A percentile compares a stretch with the other conserved stretches of the same genome.
Conservation (phyloP, 2,113 vertebrate genomes). For the Merops nubicus region DNA sequence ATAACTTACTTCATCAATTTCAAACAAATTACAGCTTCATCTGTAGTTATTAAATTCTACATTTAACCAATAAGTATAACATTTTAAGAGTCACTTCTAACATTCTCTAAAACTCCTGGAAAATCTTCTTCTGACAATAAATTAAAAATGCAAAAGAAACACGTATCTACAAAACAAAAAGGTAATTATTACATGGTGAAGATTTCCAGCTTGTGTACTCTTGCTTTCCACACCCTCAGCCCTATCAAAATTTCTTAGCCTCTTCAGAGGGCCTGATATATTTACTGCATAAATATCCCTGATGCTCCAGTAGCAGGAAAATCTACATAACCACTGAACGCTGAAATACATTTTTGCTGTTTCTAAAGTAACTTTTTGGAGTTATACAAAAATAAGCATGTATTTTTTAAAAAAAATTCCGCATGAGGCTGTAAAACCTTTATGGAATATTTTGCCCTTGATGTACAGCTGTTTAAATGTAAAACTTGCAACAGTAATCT, state of each 20-base stretch:
- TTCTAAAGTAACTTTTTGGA: background rate
- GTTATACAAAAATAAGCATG: background rate
- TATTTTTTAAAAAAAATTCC: background rate
- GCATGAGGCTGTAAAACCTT: background rate
- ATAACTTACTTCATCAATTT: background rate
- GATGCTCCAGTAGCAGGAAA: background rate
- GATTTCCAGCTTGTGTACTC: background rate
- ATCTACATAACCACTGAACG: background rate
- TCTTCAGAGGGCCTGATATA: background rate
- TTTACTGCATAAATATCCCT: background rate
- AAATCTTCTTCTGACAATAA: background rate
- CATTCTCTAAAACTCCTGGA: background rate
- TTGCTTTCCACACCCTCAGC: fast-evolving
- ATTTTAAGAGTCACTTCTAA: background rate
- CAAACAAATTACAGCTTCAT: background rate
- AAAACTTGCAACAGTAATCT: background rate
- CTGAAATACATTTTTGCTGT: background rate
- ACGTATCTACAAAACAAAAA: background rate
- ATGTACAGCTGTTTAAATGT: background rate
- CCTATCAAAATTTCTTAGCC: background rate
- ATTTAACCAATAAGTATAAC: background rate
- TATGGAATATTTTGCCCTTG: background rate
- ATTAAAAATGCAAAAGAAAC: background rate
- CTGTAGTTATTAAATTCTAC: background rate
- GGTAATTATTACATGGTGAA: background rate